These are phyloP conservation scores for Sitobion miscanthi DNA, from an alignment of 1,140 invertebrate genomes.

Conservation along the genomic window DNA sequence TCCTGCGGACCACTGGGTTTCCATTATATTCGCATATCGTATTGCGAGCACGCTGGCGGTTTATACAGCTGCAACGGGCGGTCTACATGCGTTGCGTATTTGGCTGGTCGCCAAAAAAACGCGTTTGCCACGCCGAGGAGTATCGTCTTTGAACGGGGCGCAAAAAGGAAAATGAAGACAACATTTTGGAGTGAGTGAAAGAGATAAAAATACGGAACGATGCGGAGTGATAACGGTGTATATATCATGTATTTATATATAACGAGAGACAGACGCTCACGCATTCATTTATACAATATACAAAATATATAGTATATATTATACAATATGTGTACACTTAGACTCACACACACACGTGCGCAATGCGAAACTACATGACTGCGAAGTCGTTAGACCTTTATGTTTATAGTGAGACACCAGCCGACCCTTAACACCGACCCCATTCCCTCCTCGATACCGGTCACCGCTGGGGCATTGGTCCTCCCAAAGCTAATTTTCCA, in stretches of 20 bases:
- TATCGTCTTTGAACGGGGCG: background rate
- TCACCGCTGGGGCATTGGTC: background rate
- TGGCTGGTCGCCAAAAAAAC: background rate
- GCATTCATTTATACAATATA: background rate
- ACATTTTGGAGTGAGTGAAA: background rate
- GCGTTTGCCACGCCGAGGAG: background rate
- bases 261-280: background rate
- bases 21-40: conserved; percentile 41
- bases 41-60: background rate
- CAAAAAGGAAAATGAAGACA: background rate
- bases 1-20: background rate
- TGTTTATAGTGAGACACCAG: background rate
- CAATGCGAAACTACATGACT: conserved; percentile 2
- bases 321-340: background rate
- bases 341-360: background rate
- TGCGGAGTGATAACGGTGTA: background rate
- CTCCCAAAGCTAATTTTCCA: conserved; percentile 7
- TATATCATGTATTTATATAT: background rate
- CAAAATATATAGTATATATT: background rate
- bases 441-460: background rate
- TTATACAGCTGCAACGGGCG: background rate
- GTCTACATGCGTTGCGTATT: background rate
- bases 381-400: conserved; percentile 26
- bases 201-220: background rate
- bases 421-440: background rate